A percentile compares a stretch with the other conserved stretches of the same genome.
Conservation (phyloP, 2,888 invertebrate species). For the Cremastinae sp. region DNA sequence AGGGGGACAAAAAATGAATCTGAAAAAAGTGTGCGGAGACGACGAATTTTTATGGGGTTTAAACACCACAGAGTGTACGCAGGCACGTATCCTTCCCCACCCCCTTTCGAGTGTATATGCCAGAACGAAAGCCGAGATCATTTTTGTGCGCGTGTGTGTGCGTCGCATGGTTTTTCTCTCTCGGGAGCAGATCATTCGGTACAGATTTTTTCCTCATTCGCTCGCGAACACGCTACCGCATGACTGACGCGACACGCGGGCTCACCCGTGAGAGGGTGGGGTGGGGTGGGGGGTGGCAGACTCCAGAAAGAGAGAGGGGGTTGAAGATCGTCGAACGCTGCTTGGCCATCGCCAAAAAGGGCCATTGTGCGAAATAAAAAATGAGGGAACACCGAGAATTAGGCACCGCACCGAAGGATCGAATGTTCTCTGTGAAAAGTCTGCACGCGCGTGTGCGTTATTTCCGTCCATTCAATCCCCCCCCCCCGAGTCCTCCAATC, state of each 20-base stretch:
- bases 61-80: slow-evolving; percentile 20
- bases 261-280: slow-evolving; percentile 12
- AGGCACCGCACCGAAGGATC: slow-evolving; percentile 34
- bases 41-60: slow-evolving; percentile 43
- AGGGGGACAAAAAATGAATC: slow-evolving; percentile 53
- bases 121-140: too few species aligned
- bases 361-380: slow-evolving; percentile 70
- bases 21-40: slow-evolving; percentile 31
- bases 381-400: slow-evolving; percentile 63
- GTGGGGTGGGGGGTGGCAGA: slow-evolving; percentile 19
- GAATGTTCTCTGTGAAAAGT: too few species aligned
- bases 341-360: slow-evolving; percentile 55
- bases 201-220: slow-evolving; percentile 33
- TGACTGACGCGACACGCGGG: slow-evolving; percentile 50
- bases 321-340: slow-evolving; percentile 21
- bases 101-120: slow-evolving; percentile 16
- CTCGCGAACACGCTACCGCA: slow-evolving; percentile 41
- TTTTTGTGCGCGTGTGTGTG: too few species aligned
- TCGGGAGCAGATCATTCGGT: slow-evolving; percentile 40
- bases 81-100: slow-evolving; percentile 30
- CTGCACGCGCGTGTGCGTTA: too few species aligned
- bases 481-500: too few species aligned
- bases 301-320: slow-evolving; percentile 40
- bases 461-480: too few species aligned
- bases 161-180: background rate